These are phyloP conservation scores for Naso thynnoides DNA, from an alignment of 2,797 vertebrate genomes.

Conservation along the genomic window DNA sequence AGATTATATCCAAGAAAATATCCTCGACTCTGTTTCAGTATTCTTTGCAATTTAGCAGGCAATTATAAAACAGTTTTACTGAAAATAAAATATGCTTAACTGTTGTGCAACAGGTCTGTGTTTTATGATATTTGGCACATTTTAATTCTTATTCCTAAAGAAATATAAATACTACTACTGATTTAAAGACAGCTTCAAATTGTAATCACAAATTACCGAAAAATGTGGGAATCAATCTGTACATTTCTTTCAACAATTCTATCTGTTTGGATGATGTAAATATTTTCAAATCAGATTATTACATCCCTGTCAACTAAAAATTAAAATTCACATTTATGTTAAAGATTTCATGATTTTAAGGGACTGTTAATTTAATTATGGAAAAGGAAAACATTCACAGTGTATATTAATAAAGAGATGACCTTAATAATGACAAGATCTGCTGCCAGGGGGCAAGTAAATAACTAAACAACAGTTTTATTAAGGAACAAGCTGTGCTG, in stretches of 20 bases:
- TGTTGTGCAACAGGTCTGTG: constrained; percentile 27
- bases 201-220: constrained; percentile 10
- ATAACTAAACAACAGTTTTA: constrained; percentile 26
- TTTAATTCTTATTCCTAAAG: background rate
- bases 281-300: constrained; percentile 28
- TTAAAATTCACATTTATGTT: constrained; percentile 30
- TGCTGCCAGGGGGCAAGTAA: constrained; percentile 19
- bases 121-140: constrained; percentile 70
- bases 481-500: constrained; percentile 15
- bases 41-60: constrained; percentile 18
- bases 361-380: background rate
- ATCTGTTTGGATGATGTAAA: constrained; percentile 14
- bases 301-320: constrained; percentile 47
- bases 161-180: background rate
- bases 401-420: constrained; percentile 16
- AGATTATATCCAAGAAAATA: constrained; percentile 36
- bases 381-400: constrained; percentile 19
- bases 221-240: constrained; percentile 10
- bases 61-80: constrained; percentile 43
- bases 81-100: constrained; percentile 26
- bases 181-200: constrained; percentile 9
- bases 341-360: constrained; percentile 42
- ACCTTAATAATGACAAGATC: constrained; percentile 20
- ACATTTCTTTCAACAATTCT: background rate
- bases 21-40: constrained; percentile 10